Evolutionary conservation across 2,888 invertebrate species (phyloP), one percentile per base, ranked within the genome.

Genomic region (Drosophila hamatofila): DNA sequence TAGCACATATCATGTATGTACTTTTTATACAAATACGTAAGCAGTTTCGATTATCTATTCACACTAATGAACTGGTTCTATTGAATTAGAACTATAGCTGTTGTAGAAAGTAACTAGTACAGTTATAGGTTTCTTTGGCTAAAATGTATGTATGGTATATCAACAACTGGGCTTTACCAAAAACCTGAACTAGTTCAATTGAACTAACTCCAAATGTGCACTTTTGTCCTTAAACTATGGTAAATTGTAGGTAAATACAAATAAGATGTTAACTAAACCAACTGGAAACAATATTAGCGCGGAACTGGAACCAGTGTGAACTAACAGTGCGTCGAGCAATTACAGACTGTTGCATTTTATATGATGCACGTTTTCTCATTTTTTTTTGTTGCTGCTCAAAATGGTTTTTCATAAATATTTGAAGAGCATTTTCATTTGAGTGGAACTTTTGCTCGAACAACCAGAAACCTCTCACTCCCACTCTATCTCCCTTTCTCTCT

Each of bases 331-430:
- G 55, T 23, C 25, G 52, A 49, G 58, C 68, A 77, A 77, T 73
- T 77, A 77, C 72, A 70, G 63, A 72, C 55, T 73, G 51, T 65
- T 69, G 68, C 82, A 82, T 73, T 66, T 82, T 72, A 71, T 59
- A 75, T 66, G 61, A 54, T 63, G 54, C 72, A 60, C 12, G 48
- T n/a, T 27, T 12, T n/a, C n/a, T 48, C 25, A 27, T 11, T 54
- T 81, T 11, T 54, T 81, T 52, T 61, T 77, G 57, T 65, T 69
- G 70, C 65, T 57, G 74, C 63, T 76, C 70, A 71, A 49, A 78
- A 79, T 83, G 79, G 81, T 27, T 79, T 80, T 83, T 83, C 83
- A 86, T 83, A 83, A 69, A 83, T 83, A 83, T 85, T 83, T 83
- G 69, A 83, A 74, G 67, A 74, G 67, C 72, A 70, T 82, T 76